Base-by-base conservation (phyloP, 2,888 invertebrate genomes). In the Alviniconcha strummeri region DNA sequence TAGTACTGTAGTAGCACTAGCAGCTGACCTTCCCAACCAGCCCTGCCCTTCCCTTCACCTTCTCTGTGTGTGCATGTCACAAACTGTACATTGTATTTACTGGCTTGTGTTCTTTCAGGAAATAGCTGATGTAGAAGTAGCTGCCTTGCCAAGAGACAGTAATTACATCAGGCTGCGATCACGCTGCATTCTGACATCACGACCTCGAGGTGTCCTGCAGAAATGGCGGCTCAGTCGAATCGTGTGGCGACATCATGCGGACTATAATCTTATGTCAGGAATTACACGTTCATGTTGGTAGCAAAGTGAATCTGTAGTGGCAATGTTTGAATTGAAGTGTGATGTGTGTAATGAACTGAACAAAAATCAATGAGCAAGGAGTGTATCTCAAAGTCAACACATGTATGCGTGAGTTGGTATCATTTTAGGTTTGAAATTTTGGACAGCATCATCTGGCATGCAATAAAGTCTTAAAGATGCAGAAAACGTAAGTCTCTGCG, bases 201-300 rank as follows among this genome's bases (percentile, higher is more conserved):
- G 98, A 88, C 96, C 97, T 0, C 95, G 97, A 86, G 98, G 98
- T 86, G 95, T 96, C 86, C 96, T 98, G 0, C 93, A 94, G 79
- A 95, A 96, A 83, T 99, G 97, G 96, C 95, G 98, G 81, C 92
- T 99, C 85, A 98, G 98, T 91, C 95, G 99, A 91, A 97, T 98
- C 87, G 96, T 97, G 7, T 99, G 97, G 95, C 95, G 99, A 86
- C 96, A 97, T 91, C 94, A 98, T 86, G 98, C 97, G 0, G 99
- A 99, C 95, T 97, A 98, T 94, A 99, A 98, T 94, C 96, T 97
- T 94, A 93, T 99, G 71, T 95, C 97, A 36, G 99, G 99, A 71
- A 96, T 98, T 0, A 98, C 98, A 93, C 95, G 98, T 93, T 98
- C 98, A n/a, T 96, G 97, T 95, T 99, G 99, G 98, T 93, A 60